Conservation (phyloP, 2,113 vertebrate species). For the Heliornis fulica region DNA sequence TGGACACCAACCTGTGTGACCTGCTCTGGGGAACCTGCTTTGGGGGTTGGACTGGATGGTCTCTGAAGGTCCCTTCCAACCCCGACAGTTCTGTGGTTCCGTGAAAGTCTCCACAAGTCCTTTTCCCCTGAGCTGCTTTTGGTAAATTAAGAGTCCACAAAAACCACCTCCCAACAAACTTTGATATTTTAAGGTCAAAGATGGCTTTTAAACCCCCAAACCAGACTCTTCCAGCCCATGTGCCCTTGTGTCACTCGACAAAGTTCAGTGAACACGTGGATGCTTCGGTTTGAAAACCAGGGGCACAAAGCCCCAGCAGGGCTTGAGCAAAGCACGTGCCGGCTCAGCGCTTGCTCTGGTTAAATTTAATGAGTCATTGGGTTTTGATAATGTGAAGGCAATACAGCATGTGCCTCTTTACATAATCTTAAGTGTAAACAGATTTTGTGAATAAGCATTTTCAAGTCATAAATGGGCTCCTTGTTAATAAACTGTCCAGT, state of each 20-base stretch:
- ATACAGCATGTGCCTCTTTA: not conserved
- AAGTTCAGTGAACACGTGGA: not conserved
- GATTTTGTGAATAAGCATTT: not conserved
- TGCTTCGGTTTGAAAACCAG: not conserved
- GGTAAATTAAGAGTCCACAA: not conserved
- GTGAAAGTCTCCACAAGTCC: no score
- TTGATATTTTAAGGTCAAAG: not conserved
- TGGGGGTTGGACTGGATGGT: no score
- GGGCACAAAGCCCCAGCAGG: not conserved
- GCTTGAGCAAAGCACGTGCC: not conserved
- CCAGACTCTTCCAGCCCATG: not conserved
- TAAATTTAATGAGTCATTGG: not conserved
- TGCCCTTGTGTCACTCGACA: not conserved
- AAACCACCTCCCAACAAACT: not conserved
- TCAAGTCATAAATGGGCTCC: not conserved
- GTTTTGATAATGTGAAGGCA: not conserved
- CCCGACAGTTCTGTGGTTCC: no score
- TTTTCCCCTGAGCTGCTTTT: no score
- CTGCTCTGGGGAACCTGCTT: no score
- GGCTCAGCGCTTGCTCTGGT: not conserved
- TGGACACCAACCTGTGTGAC: no score
- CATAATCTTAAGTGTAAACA: not conserved
- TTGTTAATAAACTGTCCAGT: not conserved
- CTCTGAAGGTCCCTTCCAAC: no score
- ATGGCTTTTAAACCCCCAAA: not conserved